These are phyloP conservation scores for Pangasius macronema DNA, from an alignment of 2,797 vertebrate species.

Conservation along the genomic window DNA sequence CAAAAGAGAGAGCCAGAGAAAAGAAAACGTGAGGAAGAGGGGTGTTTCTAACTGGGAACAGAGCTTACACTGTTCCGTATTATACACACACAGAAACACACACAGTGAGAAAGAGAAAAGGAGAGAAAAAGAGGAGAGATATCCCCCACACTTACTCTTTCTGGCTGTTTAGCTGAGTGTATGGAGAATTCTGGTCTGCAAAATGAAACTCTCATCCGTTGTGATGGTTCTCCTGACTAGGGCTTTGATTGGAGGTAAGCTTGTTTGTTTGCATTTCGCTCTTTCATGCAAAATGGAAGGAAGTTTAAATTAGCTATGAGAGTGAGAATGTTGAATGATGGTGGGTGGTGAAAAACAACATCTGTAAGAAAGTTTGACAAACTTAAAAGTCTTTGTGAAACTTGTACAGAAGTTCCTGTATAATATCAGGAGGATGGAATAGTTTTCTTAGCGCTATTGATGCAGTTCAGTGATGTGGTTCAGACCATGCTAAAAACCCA, in stretches of 20 bases:
- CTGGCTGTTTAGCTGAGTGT: conserved; percentile 74
- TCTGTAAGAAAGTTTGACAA: conserved; percentile 25
- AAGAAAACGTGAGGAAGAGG: conserved; percentile 63
- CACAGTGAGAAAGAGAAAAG: conserved; percentile 66
- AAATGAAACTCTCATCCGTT: conserved; percentile 79
- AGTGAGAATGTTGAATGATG: background rate
- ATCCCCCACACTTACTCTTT: conserved; percentile 51
- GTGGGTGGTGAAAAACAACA: background rate
- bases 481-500: background rate
- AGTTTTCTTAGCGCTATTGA: background rate
- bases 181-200: conserved; percentile 78
- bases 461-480: background rate
- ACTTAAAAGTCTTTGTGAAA: conserved; percentile 3
- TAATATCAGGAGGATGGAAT: background rate
- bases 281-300: conserved; percentile 8
- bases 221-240: conserved; percentile 81
- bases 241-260: conserved; percentile 80
- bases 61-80: conserved; percentile 82
- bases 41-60: conserved; percentile 84
- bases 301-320: background rate
- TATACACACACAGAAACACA: conserved; percentile 50
- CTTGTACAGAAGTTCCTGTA: conserved; percentile 10
- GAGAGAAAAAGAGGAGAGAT: conserved; percentile 73
- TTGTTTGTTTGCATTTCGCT: conserved; percentile 60
- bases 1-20: conserved; percentile 59